These are phyloP conservation scores for Netelia fuscicornis DNA, from an alignment of 2,888 invertebrate species.

Conservation along the genomic window DNA sequence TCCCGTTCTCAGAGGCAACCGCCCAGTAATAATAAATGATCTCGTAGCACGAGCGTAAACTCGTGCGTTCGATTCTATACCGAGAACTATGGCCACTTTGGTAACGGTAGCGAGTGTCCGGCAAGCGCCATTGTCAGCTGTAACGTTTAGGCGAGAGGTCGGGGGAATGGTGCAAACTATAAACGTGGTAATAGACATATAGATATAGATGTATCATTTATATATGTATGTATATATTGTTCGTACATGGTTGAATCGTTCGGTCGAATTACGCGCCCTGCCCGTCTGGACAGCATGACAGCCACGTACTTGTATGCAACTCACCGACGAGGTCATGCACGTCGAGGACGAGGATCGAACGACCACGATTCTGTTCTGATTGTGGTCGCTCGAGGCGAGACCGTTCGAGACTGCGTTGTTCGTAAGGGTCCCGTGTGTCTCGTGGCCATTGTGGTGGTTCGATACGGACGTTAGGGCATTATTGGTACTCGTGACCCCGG, in stretches of 20 bases:
- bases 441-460: slow-evolving; percentile 75
- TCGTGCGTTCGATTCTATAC: slow-evolving; percentile 37
- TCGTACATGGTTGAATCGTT: slow-evolving; percentile 21
- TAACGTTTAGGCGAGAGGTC: slow-evolving; percentile 6
- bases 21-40: slow-evolving; percentile 51
- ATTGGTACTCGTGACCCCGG: slow-evolving; percentile 75
- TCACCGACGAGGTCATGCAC: slow-evolving; percentile 80
- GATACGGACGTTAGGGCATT: slow-evolving; percentile 71
- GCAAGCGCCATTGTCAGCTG: slow-evolving; percentile 35
- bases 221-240: slow-evolving; percentile 26
- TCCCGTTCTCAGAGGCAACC: slow-evolving; percentile 15
- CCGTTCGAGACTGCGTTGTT: slow-evolving; percentile 77
- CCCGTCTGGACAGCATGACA: slow-evolving; percentile 34
- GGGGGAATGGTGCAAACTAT: slow-evolving; percentile 22
- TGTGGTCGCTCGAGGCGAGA: slow-evolving; percentile 81
- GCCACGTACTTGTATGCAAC: slow-evolving; percentile 64
- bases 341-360: slow-evolving; percentile 81
- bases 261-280: slow-evolving; percentile 44
- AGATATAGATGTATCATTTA: slow-evolving; percentile 9
- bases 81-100: slow-evolving; percentile 13
- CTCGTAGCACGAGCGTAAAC: slow-evolving; percentile 8
- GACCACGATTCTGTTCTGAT: slow-evolving; percentile 84
- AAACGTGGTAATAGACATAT: slow-evolving; percentile 12
- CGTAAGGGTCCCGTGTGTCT: slow-evolving; percentile 74
- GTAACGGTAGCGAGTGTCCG: slow-evolving; percentile 27